phyloP scores from a whole-genome alignment of 2,797 vertebrate species.

The Champsocephalus esox region DNA sequence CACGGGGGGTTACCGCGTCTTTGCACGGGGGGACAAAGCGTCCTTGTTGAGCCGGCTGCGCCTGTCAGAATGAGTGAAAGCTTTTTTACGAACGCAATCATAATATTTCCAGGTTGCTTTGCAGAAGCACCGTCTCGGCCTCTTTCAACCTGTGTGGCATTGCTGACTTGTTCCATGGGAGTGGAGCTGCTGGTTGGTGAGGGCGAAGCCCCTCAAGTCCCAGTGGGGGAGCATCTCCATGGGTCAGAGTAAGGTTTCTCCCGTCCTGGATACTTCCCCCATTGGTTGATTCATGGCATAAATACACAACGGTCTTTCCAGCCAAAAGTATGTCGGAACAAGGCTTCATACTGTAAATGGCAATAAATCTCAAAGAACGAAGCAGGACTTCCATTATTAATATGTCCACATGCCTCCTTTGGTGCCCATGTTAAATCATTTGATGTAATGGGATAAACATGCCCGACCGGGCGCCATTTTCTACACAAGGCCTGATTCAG shows the following conservation, averaged over 20 bases:
- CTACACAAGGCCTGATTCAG: constrained; percentile 66
- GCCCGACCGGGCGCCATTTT: constrained; percentile 38
- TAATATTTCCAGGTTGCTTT: constrained; percentile 69
- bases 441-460: constrained; percentile 79
- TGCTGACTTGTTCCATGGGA: constrained; percentile 51
- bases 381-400: constrained; percentile 69
- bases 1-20: constrained; percentile 42
- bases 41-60: constrained; percentile 54
- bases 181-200: constrained; percentile 43
- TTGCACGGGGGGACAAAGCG: constrained; percentile 53
- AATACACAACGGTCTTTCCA: constrained; percentile 55
- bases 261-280: constrained; percentile 36
- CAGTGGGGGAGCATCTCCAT: constrained; percentile 56
- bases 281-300: constrained; percentile 34
- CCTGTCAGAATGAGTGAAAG: constrained; percentile 71
- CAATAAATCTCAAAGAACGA: constrained; percentile 69
- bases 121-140: constrained; percentile 34
- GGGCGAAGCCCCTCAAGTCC: constrained; percentile 58
- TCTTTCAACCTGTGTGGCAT: constrained; percentile 78
- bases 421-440: constrained; percentile 71
- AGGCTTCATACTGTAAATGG: constrained; percentile 50
- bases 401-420: constrained; percentile 61
- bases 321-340: constrained; percentile 39
- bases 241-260: constrained; percentile 63
- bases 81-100: constrained; percentile 69